These are phyloP conservation scores for Cinara cedri DNA, from an alignment of 2,888 invertebrate species.

Conservation along the genomic window DNA sequence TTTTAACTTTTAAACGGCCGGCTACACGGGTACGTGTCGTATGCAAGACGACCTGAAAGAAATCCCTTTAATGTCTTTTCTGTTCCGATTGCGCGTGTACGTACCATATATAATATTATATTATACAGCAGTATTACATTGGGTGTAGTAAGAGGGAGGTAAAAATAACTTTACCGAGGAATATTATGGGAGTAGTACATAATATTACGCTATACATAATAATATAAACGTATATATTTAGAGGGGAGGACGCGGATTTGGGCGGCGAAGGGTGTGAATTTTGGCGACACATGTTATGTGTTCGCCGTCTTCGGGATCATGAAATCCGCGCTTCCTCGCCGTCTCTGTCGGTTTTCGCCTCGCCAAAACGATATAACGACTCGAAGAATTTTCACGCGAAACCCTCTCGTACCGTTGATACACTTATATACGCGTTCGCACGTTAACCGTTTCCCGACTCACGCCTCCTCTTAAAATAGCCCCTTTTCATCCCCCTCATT, in stretches of 20 bases:
- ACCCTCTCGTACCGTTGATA: neutral
- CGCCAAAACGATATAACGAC: conserved; percentile 25
- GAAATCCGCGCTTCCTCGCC: conserved; percentile 47
- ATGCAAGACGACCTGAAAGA: neutral
- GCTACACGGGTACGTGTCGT: too few relatives aligned
- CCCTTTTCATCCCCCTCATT: neutral
- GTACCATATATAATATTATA: neutral
- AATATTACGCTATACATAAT: too few relatives aligned
- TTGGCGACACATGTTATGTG: conserved; percentile 49
- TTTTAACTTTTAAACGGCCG: too few relatives aligned
- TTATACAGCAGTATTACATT: neutral
- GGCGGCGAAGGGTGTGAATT: conserved; percentile 1
- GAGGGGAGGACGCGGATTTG: too few relatives aligned
- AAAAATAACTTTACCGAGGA: too few relatives aligned
- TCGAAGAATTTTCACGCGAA: conserved; percentile 21
- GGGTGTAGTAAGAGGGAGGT: too few relatives aligned
- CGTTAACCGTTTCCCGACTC: conserved; percentile 9
- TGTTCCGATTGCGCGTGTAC: conserved; percentile 10
- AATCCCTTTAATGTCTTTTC: conserved; percentile 42
- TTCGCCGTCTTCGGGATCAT: conserved; percentile 38
- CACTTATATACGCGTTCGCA: conserved; percentile 3
- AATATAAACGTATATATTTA: neutral
- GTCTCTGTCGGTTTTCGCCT: neutral
- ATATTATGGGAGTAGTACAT: too few relatives aligned
- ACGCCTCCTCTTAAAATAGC: neutral